Percentiles rank a stretch among this genome's conserved stretches.
Conservation (phyloP, 1,140 invertebrate species). For the Drosophila funebris region DNA sequence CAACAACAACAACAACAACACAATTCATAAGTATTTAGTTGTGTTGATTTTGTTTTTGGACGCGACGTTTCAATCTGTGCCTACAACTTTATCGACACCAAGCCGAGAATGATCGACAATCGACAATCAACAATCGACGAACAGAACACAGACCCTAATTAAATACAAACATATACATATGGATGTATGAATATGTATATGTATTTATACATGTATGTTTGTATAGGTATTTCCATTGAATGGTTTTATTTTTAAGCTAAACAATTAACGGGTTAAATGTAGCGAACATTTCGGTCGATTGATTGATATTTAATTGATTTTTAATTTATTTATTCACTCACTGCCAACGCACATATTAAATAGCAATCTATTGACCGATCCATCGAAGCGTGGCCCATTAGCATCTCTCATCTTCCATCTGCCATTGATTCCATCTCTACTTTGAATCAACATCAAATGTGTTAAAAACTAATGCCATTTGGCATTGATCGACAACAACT, state of each 20-base stretch:
- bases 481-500: constrained; percentile 59
- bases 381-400: constrained; percentile 38
- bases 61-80: constrained; percentile 77
- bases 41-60: constrained; percentile 77
- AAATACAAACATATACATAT: constrained; percentile 47
- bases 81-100: constrained; percentile 80
- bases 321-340: constrained; percentile 70
- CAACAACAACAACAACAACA: constrained; percentile 9
- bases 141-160: constrained; percentile 46
- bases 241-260: constrained; percentile 10
- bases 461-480: constrained; percentile 63
- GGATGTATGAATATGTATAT: neutral
- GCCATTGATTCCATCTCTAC: neutral
- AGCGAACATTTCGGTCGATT: constrained; percentile 39
- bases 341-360: constrained; percentile 47
- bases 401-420: constrained; percentile 2
- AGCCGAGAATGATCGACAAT: constrained; percentile 37
- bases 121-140: neutral
- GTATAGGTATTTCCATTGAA: neutral
- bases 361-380: constrained; percentile 52
- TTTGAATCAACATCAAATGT: constrained; percentile 30
- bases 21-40: constrained; percentile 66
- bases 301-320: constrained; percentile 77
- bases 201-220: neutral
- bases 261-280: constrained; percentile 70